phyloP scores from a whole-genome alignment of 2,888 invertebrate genomes.

The Aromia moschata region DNA sequence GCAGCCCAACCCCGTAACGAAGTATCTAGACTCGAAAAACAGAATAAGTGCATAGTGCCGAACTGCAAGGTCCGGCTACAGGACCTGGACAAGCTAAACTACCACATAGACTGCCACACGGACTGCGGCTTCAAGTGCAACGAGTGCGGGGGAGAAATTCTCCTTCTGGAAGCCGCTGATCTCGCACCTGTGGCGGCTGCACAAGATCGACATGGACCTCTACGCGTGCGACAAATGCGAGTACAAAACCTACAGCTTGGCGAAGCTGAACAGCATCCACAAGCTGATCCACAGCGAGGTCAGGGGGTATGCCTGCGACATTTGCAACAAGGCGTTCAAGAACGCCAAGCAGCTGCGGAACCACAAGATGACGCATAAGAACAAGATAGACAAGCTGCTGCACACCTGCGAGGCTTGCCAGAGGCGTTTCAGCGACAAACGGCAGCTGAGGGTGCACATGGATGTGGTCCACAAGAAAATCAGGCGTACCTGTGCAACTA shows the following conservation, averaged over 20 bases:
- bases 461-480: constrained; percentile 74
- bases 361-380: constrained; percentile 74
- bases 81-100: constrained; percentile 68
- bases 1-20: constrained; percentile 40
- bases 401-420: constrained; percentile 69
- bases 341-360: constrained; percentile 81
- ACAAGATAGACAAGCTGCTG: constrained; percentile 49
- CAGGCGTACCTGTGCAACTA: constrained; percentile 72
- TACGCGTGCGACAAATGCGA: constrained; percentile 79
- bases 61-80: constrained; percentile 69
- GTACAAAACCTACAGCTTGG: constrained; percentile 76
- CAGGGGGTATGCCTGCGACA: constrained; percentile 66
- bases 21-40: constrained; percentile 39
- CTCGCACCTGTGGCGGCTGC: constrained; percentile 81
- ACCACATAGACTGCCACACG: constrained; percentile 68
- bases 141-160: constrained; percentile 71
- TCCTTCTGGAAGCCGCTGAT: constrained; percentile 74
- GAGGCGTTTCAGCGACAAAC: constrained; percentile 66
- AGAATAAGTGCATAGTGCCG: constrained; percentile 65
- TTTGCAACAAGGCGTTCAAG: constrained; percentile 82
- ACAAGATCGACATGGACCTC: constrained; percentile 82
- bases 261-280: constrained; percentile 77
- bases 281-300: constrained; percentile 77
- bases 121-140: constrained; percentile 69
- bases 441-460: constrained; percentile 67